Percentiles rank a stretch among this genome's conserved stretches.
Conservation (phyloP, 2,797 vertebrate genomes). For the Sarcophilus harrisii region DNA sequence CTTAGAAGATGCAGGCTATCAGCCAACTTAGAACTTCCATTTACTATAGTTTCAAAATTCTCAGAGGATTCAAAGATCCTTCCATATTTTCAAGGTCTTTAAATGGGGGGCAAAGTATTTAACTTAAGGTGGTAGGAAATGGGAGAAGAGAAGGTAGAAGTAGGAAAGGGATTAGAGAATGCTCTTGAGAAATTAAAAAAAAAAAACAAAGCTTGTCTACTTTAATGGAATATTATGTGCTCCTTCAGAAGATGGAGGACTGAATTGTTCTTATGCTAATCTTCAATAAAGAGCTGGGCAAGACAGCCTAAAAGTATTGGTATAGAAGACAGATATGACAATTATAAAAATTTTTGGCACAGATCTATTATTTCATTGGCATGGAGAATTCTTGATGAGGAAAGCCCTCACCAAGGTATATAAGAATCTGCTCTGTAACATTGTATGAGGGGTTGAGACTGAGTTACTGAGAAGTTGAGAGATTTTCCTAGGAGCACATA, state of each 20-base stretch:
- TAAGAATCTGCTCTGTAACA: neutral
- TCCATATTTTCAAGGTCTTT: slow-evolving; percentile 59
- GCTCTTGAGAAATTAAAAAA: slow-evolving; percentile 16
- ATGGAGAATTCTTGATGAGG: neutral
- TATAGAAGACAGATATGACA: slow-evolving; percentile 10
- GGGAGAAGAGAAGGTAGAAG: slow-evolving; percentile 28
- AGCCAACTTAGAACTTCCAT: slow-evolving; percentile 31
- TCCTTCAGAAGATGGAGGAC: neutral
- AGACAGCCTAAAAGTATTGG: neutral
- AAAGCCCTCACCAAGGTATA: neutral
- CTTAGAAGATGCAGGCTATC: slow-evolving; percentile 8
- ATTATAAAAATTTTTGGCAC: neutral
- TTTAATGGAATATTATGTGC: neutral
- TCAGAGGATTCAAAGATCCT: slow-evolving; percentile 23
- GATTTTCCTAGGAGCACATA: neutral
- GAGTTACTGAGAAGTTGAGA: neutral
- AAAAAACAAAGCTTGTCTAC: neutral
- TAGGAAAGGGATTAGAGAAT: slow-evolving; percentile 3
- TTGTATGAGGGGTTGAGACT: neutral
- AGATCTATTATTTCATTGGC: neutral
- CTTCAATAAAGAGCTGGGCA: neutral
- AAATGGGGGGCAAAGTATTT: slow-evolving; percentile 38
- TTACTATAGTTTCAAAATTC: neutral
- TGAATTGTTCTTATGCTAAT: neutral
- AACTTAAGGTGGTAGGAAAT: slow-evolving; percentile 25